phyloP scores from a whole-genome alignment of 2,113 vertebrate species.

The Phyllostomus hastatus region DNA sequence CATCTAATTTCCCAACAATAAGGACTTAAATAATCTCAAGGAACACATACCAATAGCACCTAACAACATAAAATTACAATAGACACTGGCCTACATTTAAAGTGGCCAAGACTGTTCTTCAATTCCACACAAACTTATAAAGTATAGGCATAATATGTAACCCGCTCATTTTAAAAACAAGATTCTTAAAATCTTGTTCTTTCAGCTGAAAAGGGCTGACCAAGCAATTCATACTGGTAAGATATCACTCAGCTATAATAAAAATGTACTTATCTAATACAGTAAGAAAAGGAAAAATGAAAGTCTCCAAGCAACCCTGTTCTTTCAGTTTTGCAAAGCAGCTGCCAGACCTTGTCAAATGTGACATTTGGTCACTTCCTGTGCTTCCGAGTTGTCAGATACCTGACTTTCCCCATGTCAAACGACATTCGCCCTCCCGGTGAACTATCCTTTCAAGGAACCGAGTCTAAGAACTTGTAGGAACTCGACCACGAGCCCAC shows the following conservation, averaged over 20 bases:
- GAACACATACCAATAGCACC: not conserved
- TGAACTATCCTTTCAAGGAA: not conserved
- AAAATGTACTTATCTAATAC: not conserved
- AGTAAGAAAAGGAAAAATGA: not conserved
- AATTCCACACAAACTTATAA: not conserved
- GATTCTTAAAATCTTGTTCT: too few species aligned
- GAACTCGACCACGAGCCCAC: not conserved
- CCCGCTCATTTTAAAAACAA: slow-evolving; percentile 9
- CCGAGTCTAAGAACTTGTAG: not conserved
- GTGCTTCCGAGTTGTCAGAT: not conserved
- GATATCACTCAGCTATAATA: not conserved
- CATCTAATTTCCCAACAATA: not conserved
- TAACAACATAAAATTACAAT: not conserved
- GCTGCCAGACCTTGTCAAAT: not conserved
- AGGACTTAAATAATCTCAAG: not conserved
- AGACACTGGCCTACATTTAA: not conserved
- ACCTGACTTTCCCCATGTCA: not conserved
- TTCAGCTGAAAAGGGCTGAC: not conserved
- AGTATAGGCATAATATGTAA: not conserved
- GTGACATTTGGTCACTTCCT: not conserved
- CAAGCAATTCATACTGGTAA: not conserved
- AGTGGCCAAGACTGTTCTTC: not conserved
- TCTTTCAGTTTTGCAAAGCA: slow-evolving; percentile 17
- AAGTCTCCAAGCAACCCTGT: not conserved
- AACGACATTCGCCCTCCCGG: not conserved